phyloP scores from a whole-genome alignment of 2,797 vertebrate species.

The Podarcis siculus region DNA sequence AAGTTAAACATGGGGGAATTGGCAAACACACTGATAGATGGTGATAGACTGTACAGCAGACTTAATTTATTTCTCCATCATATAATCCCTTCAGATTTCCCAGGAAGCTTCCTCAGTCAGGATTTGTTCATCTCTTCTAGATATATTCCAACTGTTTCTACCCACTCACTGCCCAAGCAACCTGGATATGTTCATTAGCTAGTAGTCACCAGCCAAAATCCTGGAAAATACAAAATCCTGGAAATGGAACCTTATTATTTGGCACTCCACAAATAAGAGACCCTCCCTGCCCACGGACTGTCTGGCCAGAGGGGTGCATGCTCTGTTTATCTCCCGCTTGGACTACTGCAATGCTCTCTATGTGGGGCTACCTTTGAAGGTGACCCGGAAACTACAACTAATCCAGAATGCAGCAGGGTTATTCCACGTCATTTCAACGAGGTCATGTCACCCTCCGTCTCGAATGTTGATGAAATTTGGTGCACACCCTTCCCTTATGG shows the following conservation, averaged over 20 bases:
- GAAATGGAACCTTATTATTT: neutral
- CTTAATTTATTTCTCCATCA: neutral
- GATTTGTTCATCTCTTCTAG: neutral
- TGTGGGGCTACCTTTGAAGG: too few species aligned
- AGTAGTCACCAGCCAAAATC: neutral
- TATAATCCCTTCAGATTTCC: neutral
- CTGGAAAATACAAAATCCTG: neutral
- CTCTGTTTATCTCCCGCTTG: too few species aligned
- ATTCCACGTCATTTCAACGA: too few species aligned
- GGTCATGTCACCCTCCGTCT: too few species aligned
- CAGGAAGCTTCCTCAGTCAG: neutral
- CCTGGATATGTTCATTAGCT: neutral
- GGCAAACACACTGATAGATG: neutral
- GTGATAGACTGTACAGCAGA: neutral
- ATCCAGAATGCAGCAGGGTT: too few species aligned
- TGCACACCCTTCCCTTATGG: too few species aligned
- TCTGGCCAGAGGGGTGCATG: too few species aligned
- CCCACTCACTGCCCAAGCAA: neutral
- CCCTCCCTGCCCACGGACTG: too few species aligned
- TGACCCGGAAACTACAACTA: too few species aligned
- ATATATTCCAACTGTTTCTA: neutral
- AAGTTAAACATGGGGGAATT: neutral
- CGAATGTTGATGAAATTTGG: too few species aligned
- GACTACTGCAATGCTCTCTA: too few species aligned
- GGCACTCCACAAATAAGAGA: too few species aligned